These are phyloP conservation scores for Labia minor DNA, from an alignment of 2,888 invertebrate species.

Conservation along the genomic window DNA sequence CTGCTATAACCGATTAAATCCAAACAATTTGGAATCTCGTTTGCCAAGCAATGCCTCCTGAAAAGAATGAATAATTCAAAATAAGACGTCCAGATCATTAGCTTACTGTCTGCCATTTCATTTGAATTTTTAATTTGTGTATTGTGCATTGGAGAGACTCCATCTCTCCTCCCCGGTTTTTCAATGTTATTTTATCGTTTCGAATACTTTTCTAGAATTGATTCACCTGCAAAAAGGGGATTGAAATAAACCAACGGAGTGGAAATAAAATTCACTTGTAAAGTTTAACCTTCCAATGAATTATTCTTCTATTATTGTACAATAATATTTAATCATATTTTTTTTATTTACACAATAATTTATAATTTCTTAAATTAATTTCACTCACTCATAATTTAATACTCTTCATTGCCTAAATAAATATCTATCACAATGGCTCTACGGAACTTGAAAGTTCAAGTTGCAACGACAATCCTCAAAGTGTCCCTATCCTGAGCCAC, in stretches of 20 bases:
- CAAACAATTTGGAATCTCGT: conserved; percentile 1
- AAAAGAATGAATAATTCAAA: conserved; percentile 8
- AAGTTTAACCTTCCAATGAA: too few species aligned
- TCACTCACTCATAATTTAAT: too few species aligned
- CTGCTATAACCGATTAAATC: conserved; percentile 8
- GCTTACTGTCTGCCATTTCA: conserved; percentile 13
- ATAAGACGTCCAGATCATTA: conserved; percentile 8
- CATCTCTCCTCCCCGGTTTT: not conserved
- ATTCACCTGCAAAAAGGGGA: not conserved
- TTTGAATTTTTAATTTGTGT: conserved; percentile 8
- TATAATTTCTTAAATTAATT: too few species aligned
- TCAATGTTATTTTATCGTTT: conserved; percentile 1
- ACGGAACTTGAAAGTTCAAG: too few species aligned
- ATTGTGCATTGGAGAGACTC: not conserved
- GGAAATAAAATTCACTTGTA: too few species aligned
- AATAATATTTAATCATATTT: too few species aligned
- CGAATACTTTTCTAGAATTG: not conserved
- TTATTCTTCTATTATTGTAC: too few species aligned
- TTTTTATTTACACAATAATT: too few species aligned
- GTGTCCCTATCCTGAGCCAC: too few species aligned
- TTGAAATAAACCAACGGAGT: not conserved
- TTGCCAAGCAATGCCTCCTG: not conserved
- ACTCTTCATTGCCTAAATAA: too few species aligned
- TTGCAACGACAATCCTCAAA: too few species aligned
- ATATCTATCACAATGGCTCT: too few species aligned